phyloP scores from a whole-genome alignment of 2,888 invertebrate genomes.

The Eupithecia insigniata region DNA sequence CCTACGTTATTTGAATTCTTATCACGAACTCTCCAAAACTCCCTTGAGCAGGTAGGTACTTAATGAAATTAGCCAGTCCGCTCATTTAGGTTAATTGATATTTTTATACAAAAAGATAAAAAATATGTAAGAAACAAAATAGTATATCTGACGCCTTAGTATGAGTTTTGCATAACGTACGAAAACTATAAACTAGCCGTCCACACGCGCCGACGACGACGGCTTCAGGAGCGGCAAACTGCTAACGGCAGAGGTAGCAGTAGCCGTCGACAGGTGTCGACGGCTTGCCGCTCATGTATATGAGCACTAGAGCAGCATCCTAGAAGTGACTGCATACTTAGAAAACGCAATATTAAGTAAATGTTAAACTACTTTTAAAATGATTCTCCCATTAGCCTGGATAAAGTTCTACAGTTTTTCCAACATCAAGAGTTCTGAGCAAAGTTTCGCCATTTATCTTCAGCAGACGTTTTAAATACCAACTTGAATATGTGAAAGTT shows the following conservation, averaged over 20 bases:
- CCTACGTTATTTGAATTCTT: slow-evolving; percentile 8
- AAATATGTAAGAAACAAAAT: background rate
- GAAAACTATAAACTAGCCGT: no score
- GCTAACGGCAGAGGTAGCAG: no score
- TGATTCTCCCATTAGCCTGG: slow-evolving; percentile 11
- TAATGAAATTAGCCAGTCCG: slow-evolving; percentile 6
- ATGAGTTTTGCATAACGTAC: background rate
- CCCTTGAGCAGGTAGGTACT: slow-evolving; percentile 15
- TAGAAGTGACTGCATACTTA: background rate
- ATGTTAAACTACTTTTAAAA: slow-evolving; percentile 8
- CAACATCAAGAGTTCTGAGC: slow-evolving; percentile 8
- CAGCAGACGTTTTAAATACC: slow-evolving; percentile 15
- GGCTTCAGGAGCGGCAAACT: no score
- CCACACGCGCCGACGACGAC: no score
- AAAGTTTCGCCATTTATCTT: slow-evolving; percentile 11
- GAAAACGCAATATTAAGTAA: slow-evolving; percentile 3
- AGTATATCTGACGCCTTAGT: background rate
- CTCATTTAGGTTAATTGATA: slow-evolving; percentile 1
- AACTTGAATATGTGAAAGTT: slow-evolving; percentile 17
- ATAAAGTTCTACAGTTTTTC: slow-evolving; percentile 13
- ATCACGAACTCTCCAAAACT: slow-evolving; percentile 5
- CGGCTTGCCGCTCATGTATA: no score
- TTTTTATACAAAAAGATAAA: background rate
- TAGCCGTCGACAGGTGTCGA: no score
- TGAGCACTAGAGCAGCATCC: background rate